A percentile compares a stretch with the other conserved stretches of the same genome.
phyloP scores from a whole-genome alignment of 2,797 vertebrate genomes.

The Oryzias sinensis region DNA sequence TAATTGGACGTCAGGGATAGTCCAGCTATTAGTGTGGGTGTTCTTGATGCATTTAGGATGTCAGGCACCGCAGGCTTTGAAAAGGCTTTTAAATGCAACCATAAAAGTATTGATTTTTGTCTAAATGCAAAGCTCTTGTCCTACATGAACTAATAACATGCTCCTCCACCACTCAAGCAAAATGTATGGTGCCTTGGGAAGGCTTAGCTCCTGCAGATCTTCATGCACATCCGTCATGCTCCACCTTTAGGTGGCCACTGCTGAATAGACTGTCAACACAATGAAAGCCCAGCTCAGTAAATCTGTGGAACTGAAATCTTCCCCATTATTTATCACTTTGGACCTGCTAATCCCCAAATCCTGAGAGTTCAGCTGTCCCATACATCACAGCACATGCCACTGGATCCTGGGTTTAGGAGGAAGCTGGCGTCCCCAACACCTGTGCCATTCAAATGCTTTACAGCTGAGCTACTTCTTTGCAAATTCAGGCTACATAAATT shows the following conservation, averaged over 20 bases:
- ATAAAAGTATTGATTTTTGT: constrained; percentile 34
- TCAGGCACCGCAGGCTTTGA: constrained; percentile 18
- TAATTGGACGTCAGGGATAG: constrained; percentile 57
- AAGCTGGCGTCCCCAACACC: constrained; percentile 40
- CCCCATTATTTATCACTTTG: constrained; percentile 52
- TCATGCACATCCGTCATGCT: constrained; percentile 22
- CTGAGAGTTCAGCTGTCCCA: constrained; percentile 48
- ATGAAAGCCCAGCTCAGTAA: constrained; percentile 38
- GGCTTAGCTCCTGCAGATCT: constrained; percentile 14
- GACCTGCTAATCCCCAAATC: constrained; percentile 44
- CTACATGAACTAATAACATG: constrained; percentile 36
- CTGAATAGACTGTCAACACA: constrained; percentile 37
- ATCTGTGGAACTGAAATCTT: constrained; percentile 31
- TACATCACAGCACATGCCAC: constrained; percentile 47
- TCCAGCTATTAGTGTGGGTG: constrained; percentile 26
- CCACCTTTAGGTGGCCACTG: constrained; percentile 6
- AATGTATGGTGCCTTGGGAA: not conserved
- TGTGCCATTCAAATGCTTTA: constrained; percentile 52
- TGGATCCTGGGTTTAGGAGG: constrained; percentile 53
- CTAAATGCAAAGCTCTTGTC: constrained; percentile 25
- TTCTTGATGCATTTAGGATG: constrained; percentile 31
- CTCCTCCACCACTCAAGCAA: constrained; percentile 15
- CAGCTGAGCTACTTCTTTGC: constrained; percentile 14
- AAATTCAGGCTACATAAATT: too few species aligned
- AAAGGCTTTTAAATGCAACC: constrained; percentile 34